These are phyloP conservation scores for Neomorphus geoffroyi DNA, from an alignment of 2,797 vertebrate species.

Conservation along the genomic window DNA sequence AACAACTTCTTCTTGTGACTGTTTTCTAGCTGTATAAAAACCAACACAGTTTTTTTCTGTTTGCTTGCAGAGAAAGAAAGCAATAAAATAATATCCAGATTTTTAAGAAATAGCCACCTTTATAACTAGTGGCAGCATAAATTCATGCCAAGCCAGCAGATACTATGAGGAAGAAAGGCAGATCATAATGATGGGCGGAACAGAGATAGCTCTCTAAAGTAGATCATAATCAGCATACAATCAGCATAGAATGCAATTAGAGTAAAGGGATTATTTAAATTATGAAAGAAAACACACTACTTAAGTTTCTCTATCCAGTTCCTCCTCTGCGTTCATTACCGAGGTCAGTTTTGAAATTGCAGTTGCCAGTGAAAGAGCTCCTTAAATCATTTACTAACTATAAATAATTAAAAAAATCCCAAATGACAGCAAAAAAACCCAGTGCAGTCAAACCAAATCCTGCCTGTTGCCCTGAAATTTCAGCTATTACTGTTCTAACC, in stretches of 20 bases:
- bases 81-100: neutral
- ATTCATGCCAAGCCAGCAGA: neutral
- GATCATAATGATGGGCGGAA: neutral
- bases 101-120: neutral
- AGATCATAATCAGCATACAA: neutral
- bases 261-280: neutral
- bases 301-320: neutral
- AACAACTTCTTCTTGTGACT: slow-evolving; percentile 27
- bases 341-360: slow-evolving; percentile 10
- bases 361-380: neutral
- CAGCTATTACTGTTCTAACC: neutral
- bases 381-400: neutral
- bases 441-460: neutral
- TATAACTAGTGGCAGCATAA: neutral
- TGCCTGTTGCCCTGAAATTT: slow-evolving; percentile 1
- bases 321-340: neutral
- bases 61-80: neutral
- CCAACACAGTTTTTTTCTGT: slow-evolving; percentile 43
- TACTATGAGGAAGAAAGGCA: neutral
- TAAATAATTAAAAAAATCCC: neutral
- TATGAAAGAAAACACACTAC: neutral
- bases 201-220: neutral
- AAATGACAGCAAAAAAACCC: neutral
- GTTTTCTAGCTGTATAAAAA: slow-evolving; percentile 8
- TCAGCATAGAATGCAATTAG: neutral